These are phyloP conservation scores for Lordiphosa collinella DNA, from an alignment of 1,140 invertebrate genomes.

Conservation along the genomic window DNA sequence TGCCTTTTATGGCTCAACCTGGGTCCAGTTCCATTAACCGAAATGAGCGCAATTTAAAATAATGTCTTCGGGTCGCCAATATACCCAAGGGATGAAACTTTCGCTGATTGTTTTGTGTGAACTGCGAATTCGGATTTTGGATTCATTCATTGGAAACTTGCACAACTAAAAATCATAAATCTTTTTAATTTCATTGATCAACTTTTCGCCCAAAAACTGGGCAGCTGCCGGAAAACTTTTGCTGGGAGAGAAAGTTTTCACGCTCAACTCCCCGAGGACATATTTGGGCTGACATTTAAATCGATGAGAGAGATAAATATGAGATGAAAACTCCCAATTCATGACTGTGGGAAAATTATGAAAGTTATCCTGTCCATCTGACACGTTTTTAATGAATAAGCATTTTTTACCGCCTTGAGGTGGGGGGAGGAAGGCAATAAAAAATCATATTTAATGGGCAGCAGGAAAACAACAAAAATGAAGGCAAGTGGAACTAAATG, in stretches of 20 bases:
- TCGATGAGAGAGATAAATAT: no score
- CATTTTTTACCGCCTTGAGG: conserved; percentile 25
- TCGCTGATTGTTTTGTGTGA: conserved; percentile 50
- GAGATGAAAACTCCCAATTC: conserved; percentile 50
- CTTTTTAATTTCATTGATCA: conserved; percentile 78
- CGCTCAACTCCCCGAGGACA: conserved; percentile 64
- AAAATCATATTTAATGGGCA: conserved; percentile 47
- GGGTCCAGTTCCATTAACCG: conserved; percentile 47
- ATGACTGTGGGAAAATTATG: conserved; percentile 60
- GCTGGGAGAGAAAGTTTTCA: conserved; percentile 51
- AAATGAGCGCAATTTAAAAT: conserved; percentile 73
- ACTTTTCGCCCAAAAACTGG: conserved; percentile 15
- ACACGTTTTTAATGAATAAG: conserved; percentile 43
- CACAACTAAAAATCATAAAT: conserved; percentile 69
- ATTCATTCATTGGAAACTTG: conserved; percentile 55
- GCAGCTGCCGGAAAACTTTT: conserved; percentile 33
- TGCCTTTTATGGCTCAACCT: conserved; percentile 49
- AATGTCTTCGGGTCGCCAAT: conserved; percentile 35
- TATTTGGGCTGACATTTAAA: conserved; percentile 67
- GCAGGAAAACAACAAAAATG: conserved; percentile 12
- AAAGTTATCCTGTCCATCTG: conserved; percentile 17
- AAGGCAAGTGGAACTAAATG: conserved; percentile 35
- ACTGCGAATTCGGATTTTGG: conserved; percentile 30
- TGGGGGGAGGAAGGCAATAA: conserved; percentile 18
- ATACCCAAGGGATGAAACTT: conserved; percentile 33